A percentile compares a stretch with the other conserved stretches of the same genome.
Evolutionary conservation across 2,113 vertebrate genomes (phyloP).

Genomic region (Thamnophis sirtalis): DNA sequence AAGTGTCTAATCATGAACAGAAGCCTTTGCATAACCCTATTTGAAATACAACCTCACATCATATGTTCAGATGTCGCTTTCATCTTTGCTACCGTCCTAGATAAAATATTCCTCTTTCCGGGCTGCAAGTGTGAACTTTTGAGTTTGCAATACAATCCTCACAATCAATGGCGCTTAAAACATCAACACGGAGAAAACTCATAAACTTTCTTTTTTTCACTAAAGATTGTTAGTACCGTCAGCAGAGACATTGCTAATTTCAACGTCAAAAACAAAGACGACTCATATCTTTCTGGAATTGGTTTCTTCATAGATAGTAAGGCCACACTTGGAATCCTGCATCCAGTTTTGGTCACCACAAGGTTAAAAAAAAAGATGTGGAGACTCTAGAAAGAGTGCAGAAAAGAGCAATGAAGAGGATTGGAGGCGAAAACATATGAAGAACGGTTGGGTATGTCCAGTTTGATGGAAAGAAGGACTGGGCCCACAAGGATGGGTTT

Average conservation of each 20-base stretch:
- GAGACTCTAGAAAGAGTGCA: neutral
- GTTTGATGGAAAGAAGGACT: neutral
- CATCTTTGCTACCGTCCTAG: neutral
- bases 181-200: neutral
- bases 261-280: neutral
- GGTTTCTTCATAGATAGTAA: neutral
- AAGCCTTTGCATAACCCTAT: neutral
- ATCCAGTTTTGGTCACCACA: neutral
- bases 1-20: neutral
- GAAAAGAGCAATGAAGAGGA: neutral
- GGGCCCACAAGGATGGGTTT: no score
- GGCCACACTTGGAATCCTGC: neutral
- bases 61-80: neutral
- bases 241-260: neutral
- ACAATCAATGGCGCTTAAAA: neutral
- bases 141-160: neutral
- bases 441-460: neutral
- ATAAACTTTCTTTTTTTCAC: slow-evolving; percentile 1
- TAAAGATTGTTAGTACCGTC: no score
- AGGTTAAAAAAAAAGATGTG: neutral
- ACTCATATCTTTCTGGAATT: neutral
- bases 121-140: neutral
- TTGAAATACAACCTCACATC: neutral
- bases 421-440: neutral
- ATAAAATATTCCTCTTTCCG: neutral